phyloP scores from a whole-genome alignment of 2,797 vertebrate species.

The Falco naumanni region DNA sequence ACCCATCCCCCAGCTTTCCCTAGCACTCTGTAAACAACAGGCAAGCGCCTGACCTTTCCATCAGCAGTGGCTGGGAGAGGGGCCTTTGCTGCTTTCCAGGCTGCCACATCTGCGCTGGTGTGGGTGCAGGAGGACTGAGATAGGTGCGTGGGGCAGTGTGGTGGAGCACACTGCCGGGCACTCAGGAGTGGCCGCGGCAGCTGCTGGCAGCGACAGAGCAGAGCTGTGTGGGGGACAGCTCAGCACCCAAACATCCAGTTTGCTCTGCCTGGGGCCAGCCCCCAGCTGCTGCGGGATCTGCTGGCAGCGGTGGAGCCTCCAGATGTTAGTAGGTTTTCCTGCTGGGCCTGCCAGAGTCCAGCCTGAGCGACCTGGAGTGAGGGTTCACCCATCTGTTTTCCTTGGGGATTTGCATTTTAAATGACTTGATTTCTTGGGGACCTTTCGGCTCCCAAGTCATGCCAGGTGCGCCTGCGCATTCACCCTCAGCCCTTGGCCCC shows the following conservation, averaged over 20 bases:
- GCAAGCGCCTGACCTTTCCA: background rate
- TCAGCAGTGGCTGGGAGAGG: background rate
- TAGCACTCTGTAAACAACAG: rapidly evolving
- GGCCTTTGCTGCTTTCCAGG: background rate
- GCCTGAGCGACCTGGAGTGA: background rate
- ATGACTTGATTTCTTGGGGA: background rate
- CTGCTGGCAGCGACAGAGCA: background rate
- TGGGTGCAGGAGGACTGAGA: rapidly evolving
- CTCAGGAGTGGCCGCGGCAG: background rate
- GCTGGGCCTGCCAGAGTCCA: background rate
- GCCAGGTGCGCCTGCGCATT: rapidly evolving
- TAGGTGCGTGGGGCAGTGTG: rapidly evolving
- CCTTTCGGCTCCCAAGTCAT: background rate
- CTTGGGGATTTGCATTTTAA: background rate
- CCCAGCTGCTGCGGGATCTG: background rate
- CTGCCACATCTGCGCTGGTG: background rate
- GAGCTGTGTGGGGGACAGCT: no score
- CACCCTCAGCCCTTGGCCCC: background rate
- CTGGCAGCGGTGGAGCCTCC: background rate
- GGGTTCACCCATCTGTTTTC: background rate
- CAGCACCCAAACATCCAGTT: background rate
- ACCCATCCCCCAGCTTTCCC: background rate
- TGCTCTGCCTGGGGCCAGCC: background rate
- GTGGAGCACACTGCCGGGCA: rapidly evolving
- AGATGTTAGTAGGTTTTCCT: background rate